Percentiles rank a stretch among this genome's conserved stretches.
phyloP scores from a whole-genome alignment of 2,113 vertebrate genomes.

The Aphelocoma coerulescens region DNA sequence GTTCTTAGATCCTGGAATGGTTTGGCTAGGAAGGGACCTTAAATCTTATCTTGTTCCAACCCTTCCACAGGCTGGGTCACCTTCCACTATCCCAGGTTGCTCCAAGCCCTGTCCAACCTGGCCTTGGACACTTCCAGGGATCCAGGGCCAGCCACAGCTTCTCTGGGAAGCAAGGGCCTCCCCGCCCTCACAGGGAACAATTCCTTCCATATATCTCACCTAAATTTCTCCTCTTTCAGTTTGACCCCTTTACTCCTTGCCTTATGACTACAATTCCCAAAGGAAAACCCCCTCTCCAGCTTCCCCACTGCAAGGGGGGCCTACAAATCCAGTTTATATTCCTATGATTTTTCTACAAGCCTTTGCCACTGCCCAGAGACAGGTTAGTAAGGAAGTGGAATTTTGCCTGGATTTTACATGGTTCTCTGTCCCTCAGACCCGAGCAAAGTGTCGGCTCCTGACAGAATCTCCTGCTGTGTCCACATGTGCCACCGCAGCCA shows the following conservation, averaged over 20 bases:
- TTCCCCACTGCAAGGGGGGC: neutral
- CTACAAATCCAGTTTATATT: neutral
- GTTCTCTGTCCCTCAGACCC: neutral
- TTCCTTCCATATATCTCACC: neutral
- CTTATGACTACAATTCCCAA: neutral
- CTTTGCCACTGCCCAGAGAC: neutral
- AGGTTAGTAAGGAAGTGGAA: neutral
- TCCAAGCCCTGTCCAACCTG: rapidly evolving
- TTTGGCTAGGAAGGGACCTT: neutral
- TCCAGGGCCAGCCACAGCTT: neutral
- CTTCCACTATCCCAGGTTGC: neutral
- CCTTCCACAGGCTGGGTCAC: neutral
- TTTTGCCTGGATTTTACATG: neutral
- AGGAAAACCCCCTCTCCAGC: neutral
- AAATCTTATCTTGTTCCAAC: neutral
- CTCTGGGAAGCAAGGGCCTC: neutral
- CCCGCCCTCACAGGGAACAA: neutral
- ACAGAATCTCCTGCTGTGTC: neutral
- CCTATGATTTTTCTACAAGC: neutral
- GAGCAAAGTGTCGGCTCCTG: neutral
- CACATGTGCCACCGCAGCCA: neutral
- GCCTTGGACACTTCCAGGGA: neutral
- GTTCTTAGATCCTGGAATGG: neutral
- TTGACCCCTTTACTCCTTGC: neutral
- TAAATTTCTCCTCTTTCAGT: neutral